Evolutionary conservation across 2,888 invertebrate species (phyloP).

Genomic region (Chorisops tibialis): DNA sequence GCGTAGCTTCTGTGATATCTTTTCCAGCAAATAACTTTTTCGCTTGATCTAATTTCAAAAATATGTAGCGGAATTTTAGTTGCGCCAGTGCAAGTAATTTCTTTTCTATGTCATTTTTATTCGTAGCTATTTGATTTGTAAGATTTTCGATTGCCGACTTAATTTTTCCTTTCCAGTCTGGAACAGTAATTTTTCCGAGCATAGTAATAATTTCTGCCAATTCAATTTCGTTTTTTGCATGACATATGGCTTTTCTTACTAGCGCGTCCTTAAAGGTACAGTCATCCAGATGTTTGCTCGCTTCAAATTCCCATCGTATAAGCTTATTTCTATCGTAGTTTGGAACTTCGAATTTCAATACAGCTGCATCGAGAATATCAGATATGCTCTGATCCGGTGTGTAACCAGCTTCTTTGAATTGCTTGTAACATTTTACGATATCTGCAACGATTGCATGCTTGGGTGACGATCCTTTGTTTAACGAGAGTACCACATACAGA

Average conservation of each 20-base stretch:
- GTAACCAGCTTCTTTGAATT: slow-evolving; percentile 3
- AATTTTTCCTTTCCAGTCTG: slow-evolving; percentile 14
- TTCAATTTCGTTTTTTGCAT: slow-evolving; percentile 14
- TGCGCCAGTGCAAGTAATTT: slow-evolving; percentile 10
- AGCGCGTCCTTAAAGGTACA: background rate
- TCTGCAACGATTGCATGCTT: slow-evolving; percentile 1
- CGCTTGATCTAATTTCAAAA: slow-evolving; percentile 13
- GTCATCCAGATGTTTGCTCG: background rate
- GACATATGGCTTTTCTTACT: background rate
- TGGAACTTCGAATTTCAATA: slow-evolving; percentile 9
- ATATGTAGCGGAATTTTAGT: slow-evolving; percentile 5
- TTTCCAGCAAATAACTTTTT: slow-evolving; percentile 12
- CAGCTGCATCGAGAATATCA: slow-evolving; percentile 23
- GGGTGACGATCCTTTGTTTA: background rate
- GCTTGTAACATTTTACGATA: slow-evolving; percentile 12
- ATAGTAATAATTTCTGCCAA: slow-evolving; percentile 16
- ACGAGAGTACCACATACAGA: slow-evolving; percentile 14
- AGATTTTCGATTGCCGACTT: slow-evolving; percentile 7
- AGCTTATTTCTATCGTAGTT: slow-evolving; percentile 18
- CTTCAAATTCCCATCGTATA: slow-evolving; percentile 17
- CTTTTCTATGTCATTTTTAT: background rate
- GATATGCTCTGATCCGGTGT: slow-evolving; percentile 11
- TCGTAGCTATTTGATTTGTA: background rate
- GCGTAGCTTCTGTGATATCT: background rate
- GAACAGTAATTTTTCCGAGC: slow-evolving; percentile 7